A percentile compares a stretch with the other conserved stretches of the same genome.
These are phyloP conservation scores for Epinephelus coioides DNA, from an alignment of 2,797 vertebrate genomes.

Conservation along the genomic window DNA sequence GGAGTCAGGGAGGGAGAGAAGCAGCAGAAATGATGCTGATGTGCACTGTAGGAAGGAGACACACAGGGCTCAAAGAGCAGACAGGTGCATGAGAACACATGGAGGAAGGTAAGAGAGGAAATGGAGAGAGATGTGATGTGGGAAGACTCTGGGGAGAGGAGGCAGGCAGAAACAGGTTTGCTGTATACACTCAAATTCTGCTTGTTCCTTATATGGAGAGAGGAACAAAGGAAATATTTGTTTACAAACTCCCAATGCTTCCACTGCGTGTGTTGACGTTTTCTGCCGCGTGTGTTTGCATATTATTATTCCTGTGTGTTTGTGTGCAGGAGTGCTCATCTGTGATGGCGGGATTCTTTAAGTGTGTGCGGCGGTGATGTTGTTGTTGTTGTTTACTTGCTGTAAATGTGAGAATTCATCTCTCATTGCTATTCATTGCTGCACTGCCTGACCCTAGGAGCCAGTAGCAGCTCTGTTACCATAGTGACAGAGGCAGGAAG, in stretches of 20 bases:
- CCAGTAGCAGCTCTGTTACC: conserved; percentile 79
- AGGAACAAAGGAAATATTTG: conserved; percentile 54
- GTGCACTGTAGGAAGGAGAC: conserved; percentile 4
- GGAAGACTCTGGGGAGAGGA: conserved; percentile 12
- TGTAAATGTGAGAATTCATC: conserved; percentile 64
- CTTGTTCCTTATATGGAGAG: conserved; percentile 26
- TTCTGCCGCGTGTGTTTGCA: conserved; percentile 25
- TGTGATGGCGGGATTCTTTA: not conserved
- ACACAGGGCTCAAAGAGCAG: not conserved
- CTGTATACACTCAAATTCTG: conserved; percentile 21
- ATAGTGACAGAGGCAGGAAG: conserved; percentile 80
- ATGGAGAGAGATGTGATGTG: conserved; percentile 27
- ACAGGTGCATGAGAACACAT: not conserved
- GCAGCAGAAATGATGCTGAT: not conserved
- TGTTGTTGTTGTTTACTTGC: conserved; percentile 67
- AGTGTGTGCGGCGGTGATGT: not conserved
- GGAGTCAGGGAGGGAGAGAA: not conserved
- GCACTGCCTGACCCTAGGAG: conserved; percentile 74
- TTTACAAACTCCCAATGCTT: conserved; percentile 37
- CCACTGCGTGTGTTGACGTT: conserved; percentile 19
- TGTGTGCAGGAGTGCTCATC: conserved; percentile 4
- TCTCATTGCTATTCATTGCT: conserved; percentile 77
- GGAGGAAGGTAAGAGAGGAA: conserved; percentile 1
- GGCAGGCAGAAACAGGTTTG: conserved; percentile 20
- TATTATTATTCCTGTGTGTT: conserved; percentile 26